Base-by-base conservation (phyloP, 37 sponge, comb jelly and placozoan species). In the Geodia barretti region DNA sequence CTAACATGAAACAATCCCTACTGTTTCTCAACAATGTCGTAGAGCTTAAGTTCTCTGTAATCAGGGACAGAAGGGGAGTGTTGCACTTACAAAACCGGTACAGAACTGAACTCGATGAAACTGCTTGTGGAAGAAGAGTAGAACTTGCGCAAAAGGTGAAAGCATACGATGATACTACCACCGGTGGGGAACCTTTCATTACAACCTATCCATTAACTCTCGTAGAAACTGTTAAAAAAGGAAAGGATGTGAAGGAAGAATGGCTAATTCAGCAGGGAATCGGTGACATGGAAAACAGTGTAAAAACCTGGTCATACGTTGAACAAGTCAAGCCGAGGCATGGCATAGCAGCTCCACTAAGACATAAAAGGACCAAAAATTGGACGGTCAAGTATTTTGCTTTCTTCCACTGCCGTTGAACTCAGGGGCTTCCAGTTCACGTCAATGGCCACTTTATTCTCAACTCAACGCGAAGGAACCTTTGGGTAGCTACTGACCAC, bases 371-470 rank as follows among this genome's bases (percentile, higher is more conserved):
- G 23, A 31, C 20, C n/a, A n/a, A 47, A 7, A 7, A 47, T 47
- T 47, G 7, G 20, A 47, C 31, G 88, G 91, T 35, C 64, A 84
- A 26, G 32, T 84, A 1, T 94, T 85, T 62, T 87, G 89, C 31
- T 94, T 90, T 80, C 70, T 94, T 17, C 95, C 95, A 21, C 79
- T 94, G 20, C 92, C 92, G 60, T 39, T 76, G 8, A 31, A 54
- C 17, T 67, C 77, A 21, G 31, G n/a, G 35, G 26, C 73, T 90
- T 61, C 92, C 88, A 24, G 85, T 94, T 30, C 92, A 91, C 47
- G 62, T 94, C 2, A 79, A 94, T 90, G 95, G 92, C 7, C 82
- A 87, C 70, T 94, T 94, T 65, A 67, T 83, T 7, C 62, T 94
- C 24, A 73, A 87, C 80, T 62, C 85, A 28, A 68, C 70, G 43